Evolutionary conservation across 2,888 invertebrate genomes (phyloP), one percentile per base, ranked within the genome.

Genomic region (Eupithecia tripunctaria): DNA sequence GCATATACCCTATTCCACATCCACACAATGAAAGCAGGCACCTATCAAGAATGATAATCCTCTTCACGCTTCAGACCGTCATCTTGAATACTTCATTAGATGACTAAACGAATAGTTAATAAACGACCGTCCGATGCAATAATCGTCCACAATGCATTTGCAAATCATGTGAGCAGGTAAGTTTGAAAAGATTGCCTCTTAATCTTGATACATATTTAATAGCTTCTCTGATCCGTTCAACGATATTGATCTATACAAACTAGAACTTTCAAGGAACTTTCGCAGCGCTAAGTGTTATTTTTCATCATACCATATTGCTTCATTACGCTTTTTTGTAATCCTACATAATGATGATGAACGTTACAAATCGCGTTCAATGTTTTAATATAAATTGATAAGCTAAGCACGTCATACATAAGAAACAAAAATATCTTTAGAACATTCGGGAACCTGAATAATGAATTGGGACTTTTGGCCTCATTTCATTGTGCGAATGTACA

Each of bases 71-170:
- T 67, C 79, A 79, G 79, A 73, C 78, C 69, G 83, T 83, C 82
- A 83, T 75, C 83, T 80, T 91, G 89, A 92, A 93, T 92, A 90
- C 91, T 92, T 93, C 91, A 93, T 93, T 91, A 93, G 90, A 88
- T 93, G 93, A 93, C 90, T 90, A 79, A 85, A 87, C 91, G 84
- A 80, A 88, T 82, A 83, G 83, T 81, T 88, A 88, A 90, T 89
- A 88, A 88, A 85, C 80, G 82, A 78, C 80, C 78, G 80, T 80
- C 82, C 85, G 84, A 82, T 84, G 86, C 86, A 85, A 86, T 83
- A 86, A 85, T 83, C 82, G 78, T 75, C 73, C 81, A 88, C 85
- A 88, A 89, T 83, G 83, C 85, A 86, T 84, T 84, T 83, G 87
- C 87, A 82, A 81, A 84, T 86, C 86, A 85, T 83, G 79, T 60